These are phyloP conservation scores for Liparis tanakae DNA, from an alignment of 2,797 vertebrate genomes.

Conservation along the genomic window DNA sequence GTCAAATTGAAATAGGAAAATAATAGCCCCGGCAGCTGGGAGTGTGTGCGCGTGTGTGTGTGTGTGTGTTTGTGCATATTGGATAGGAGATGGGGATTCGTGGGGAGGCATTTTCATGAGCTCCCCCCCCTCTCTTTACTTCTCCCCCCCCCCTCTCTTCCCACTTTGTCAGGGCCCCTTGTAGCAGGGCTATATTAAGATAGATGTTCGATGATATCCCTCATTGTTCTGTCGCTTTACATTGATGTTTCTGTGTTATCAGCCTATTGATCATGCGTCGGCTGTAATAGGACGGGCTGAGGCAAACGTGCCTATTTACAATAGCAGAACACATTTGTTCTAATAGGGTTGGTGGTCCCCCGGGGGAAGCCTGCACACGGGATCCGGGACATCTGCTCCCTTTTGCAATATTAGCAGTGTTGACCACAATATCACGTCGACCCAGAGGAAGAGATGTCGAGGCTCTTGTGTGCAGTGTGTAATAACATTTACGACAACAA, in stretches of 20 bases:
- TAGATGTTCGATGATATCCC: constrained; percentile 99
- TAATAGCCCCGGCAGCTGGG: constrained; percentile 99
- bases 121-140: constrained; percentile 7
- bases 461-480: constrained; percentile 16
- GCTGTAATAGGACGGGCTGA: constrained; percentile 98
- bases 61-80: constrained; percentile 98
- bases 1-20: constrained; percentile 99
- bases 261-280: constrained; percentile 99
- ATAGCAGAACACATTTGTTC: constrained; percentile 99
- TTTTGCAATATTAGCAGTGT: constrained; percentile 78
- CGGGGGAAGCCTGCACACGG: constrained; percentile 90
- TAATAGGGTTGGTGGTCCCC: constrained; percentile 98
- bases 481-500: neutral
- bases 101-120: constrained; percentile 99
- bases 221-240: constrained; percentile 99
- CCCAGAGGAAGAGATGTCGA: constrained; percentile 41
- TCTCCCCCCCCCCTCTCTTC: constrained; percentile 54
- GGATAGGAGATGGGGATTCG: constrained; percentile 96
- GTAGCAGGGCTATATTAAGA: constrained; percentile 99
- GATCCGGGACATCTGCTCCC: constrained; percentile 98
- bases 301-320: constrained; percentile 99
- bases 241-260: constrained; percentile 99
- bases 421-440: constrained; percentile 84
- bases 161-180: constrained; percentile 97
- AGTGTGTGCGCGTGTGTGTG: constrained; percentile 92